Base-by-base conservation (phyloP, 2,113 vertebrate species). In the Cyprinodon tularosa region DNA sequence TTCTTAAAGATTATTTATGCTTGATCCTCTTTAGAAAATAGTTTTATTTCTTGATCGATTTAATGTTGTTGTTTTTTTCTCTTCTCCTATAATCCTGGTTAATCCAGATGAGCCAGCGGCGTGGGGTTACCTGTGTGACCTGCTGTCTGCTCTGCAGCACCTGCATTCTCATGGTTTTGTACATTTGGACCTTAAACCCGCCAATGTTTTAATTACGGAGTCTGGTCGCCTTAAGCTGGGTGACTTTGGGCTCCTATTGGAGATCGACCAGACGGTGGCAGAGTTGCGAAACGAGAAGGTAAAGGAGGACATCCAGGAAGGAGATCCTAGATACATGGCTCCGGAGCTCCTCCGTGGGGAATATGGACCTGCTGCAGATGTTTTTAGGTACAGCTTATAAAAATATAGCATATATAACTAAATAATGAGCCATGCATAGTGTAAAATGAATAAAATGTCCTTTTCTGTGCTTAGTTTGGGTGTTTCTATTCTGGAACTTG, bases 251-350 rank as follows among this genome's bases (percentile, higher is more conserved):
- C 91, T 97, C 72, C 88, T 97, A 86, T 74, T 96, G 39, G 93
- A 96, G 78, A 82, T 96, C 15, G 72, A 79, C 29, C 47, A 71
- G 38, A 80, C 48, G 2, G 61, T 38, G 1, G 2, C 38, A 5
- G 83, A 72, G 6, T 62, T 45, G 6, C 45, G 3, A 1, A 88
- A 90, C 63, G 93, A 91, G 20, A 84, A 74, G 45, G 72, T 69
- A 7, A 89, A 87, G 59, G 90, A 90, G 0, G 93, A 95, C 11
- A 72, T 75, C n/a, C 96, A 96, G 88, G 96, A 97, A 84, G 97
- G 97, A 15, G 97, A 98, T 84, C 96, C 96, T 4, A 91, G 95
- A 42, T 98, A 98, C 89, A 96, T 98, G 96, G 97, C 97, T 1
- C 97, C 96, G 0, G 97, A 98, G 89, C 90, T 98, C 68, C 93